A percentile compares a stretch with the other conserved stretches of the same genome.
Evolutionary conservation across 1,140 invertebrate species (phyloP).

Genomic region (Babylonia areolata): DNA sequence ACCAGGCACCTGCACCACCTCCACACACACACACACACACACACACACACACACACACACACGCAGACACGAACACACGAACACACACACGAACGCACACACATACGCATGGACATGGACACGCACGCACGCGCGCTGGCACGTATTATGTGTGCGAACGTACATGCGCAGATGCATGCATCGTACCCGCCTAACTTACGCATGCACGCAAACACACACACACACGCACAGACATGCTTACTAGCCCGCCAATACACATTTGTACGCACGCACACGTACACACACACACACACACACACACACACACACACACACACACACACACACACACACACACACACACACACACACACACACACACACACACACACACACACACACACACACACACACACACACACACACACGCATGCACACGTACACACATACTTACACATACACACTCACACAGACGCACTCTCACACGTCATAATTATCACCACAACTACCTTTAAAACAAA

Average conservation of each 20-base stretch:
- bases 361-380: too few species aligned
- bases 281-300: background rate
- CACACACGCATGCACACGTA: too few species aligned
- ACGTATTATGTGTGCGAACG: background rate
- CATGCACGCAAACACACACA: background rate
- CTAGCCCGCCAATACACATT: background rate
- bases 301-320: background rate
- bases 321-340: background rate
- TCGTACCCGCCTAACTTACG: too few species aligned
- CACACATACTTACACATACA: too few species aligned
- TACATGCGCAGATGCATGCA: background rate
- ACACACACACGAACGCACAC: background rate
- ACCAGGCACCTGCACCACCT: background rate
- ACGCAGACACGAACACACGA: background rate
- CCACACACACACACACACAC: background rate
- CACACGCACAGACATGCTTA: background rate
- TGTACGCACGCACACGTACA: background rate
- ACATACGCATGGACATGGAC: background rate
- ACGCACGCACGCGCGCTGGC: background rate
- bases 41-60: constrained; percentile 11
- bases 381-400: too few species aligned
- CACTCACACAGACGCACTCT: too few species aligned
- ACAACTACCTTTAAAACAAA: too few species aligned
- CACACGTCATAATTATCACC: too few species aligned
- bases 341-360: too few species aligned